Evolutionary conservation across 2,888 invertebrate genomes (phyloP).

Genomic region (Graphium colonna): DNA sequence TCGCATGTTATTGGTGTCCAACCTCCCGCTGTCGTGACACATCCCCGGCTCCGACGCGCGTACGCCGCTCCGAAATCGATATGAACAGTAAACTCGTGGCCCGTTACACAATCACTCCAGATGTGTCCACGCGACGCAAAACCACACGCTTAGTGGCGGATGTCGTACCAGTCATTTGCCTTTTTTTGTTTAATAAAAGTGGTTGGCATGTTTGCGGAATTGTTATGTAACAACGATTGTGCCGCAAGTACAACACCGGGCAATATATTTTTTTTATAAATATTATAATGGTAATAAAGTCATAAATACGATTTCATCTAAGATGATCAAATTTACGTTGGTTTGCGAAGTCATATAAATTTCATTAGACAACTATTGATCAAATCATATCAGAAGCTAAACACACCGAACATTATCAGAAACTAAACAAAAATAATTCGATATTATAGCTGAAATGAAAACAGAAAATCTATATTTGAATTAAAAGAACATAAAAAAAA

Average conservation of each 20-base stretch:
- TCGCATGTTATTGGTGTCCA: slow-evolving; percentile 51
- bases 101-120: slow-evolving; percentile 61
- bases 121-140: slow-evolving; percentile 46
- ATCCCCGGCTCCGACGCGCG: slow-evolving; percentile 25
- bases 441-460: too few species aligned
- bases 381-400: too few species aligned
- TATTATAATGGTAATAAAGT: too few species aligned
- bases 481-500: too few species aligned
- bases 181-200: slow-evolving; percentile 8
- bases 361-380: too few species aligned
- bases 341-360: too few species aligned
- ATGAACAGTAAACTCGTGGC: slow-evolving; percentile 49
- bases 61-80: slow-evolving; percentile 49
- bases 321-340: too few species aligned
- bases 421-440: too few species aligned
- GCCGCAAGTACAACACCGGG: not conserved
- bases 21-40: slow-evolving; percentile 60
- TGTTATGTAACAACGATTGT: not conserved
- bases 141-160: slow-evolving; percentile 32
- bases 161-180: slow-evolving; percentile 13
- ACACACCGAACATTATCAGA: too few species aligned
- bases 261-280: not conserved
- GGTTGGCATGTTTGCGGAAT: not conserved
- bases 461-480: too few species aligned
- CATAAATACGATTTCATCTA: too few species aligned